Evolutionary conservation across 2,797 vertebrate genomes (phyloP), one percentile per base, ranked within the genome.

Genomic region (Chrysocyon brachyurus): DNA sequence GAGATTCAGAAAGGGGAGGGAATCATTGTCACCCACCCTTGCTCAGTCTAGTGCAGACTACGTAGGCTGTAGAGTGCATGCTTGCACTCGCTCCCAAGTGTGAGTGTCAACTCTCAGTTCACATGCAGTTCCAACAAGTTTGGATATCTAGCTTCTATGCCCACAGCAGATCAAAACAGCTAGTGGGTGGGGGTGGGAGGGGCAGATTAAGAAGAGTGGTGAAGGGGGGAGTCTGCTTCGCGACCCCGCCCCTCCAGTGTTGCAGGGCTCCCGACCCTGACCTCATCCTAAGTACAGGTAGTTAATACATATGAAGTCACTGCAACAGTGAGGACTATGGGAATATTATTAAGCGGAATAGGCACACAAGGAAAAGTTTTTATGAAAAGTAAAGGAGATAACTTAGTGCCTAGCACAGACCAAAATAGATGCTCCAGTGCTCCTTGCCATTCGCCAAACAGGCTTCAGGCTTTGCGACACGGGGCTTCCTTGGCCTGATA

Each of bases 311-410:
- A n/a, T 54, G 78, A 75, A 79, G 26, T 84, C 46, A 28, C 19
- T 92, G 12, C 33, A 82, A 77, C 70, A 72, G 3, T 87, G 63
- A 46, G 26, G 68, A 49, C 28, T 81, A 33, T 63, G 6, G 59
- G 57, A 46, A 7, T 63, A 68, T 63, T 56, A 66, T 57, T 56
- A 72, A 24, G 24, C 79, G 19, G 28, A 88, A 17, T 46, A 21
- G 40, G 33, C 54, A 87, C n/a, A 33, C 12, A 83, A 57, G 49
- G 82, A 49, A 87, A 84, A 95, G 56, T 83, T 83, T 68, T 70
- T 66, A 46, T 21, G 28, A 36, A 85, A 87, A 95, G 24, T 92
- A 57, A 96, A 96, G 82, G n/a, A 72, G 87, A 31, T 87, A 87
- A 72, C 49, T 82, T 66, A 91, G 4, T 68, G 21, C 59, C 28